Conservation (phyloP, 2,113 vertebrate species). For the Notothenia coriiceps region DNA sequence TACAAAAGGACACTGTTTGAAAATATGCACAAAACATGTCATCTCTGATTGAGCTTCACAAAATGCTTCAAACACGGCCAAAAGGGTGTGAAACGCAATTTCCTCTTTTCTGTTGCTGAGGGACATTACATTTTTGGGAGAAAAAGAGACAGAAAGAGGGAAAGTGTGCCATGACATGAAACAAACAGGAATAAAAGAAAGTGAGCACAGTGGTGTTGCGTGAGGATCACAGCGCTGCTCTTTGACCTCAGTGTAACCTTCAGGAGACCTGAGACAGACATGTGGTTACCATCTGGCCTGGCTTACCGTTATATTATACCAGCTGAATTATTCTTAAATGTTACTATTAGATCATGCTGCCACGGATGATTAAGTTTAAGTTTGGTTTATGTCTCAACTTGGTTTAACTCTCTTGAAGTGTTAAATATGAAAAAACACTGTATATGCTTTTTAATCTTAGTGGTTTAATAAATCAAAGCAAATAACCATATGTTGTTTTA, state of each 20-base stretch:
- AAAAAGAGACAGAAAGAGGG: constrained; percentile 21
- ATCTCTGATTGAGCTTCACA: constrained; percentile 77
- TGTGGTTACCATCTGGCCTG: constrained; percentile 72
- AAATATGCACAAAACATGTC: constrained; percentile 79
- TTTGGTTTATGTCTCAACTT: constrained; percentile 9
- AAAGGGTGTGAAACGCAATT: constrained; percentile 56
- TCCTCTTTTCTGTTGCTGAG: constrained; percentile 62
- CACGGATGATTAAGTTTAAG: constrained; percentile 45
- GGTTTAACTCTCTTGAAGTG: constrained; percentile 14
- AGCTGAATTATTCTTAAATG: constrained; percentile 61
- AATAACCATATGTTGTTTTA: not conserved
- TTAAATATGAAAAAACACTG: not conserved
- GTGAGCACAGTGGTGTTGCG: constrained; percentile 8
- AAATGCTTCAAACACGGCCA: constrained; percentile 70
- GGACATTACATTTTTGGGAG: constrained; percentile 57
- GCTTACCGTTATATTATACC: constrained; percentile 23
- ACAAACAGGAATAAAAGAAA: constrained; percentile 15
- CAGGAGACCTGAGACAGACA: constrained; percentile 50
- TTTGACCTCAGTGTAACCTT: constrained; percentile 73
- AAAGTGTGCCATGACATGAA: constrained; percentile 16
- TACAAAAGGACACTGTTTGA: constrained; percentile 75
- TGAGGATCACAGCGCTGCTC: constrained; percentile 63
- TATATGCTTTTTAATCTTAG: not conserved
- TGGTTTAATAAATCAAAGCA: constrained; percentile 2
- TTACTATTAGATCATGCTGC: constrained; percentile 27